These are phyloP conservation scores for Melikaiella ostensackeni DNA, from an alignment of 2,888 invertebrate genomes.

Conservation along the genomic window DNA sequence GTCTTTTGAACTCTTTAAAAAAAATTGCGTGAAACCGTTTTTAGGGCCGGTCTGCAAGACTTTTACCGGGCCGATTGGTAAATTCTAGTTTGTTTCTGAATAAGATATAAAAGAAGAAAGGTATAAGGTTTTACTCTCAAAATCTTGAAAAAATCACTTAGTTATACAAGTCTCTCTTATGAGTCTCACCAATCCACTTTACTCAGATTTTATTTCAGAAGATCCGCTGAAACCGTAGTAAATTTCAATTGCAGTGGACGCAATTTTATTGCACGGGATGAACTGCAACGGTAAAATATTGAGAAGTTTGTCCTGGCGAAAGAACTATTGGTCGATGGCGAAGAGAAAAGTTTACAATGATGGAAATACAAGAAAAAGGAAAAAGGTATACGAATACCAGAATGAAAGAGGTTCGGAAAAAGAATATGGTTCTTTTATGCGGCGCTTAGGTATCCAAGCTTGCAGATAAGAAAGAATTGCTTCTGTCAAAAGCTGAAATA, in stretches of 20 bases:
- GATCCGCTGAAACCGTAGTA: slow-evolving; percentile 39
- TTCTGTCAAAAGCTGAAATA: slow-evolving; percentile 19
- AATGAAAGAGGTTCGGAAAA: slow-evolving; percentile 42
- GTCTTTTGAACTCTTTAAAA: no score
- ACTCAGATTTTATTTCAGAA: slow-evolving; percentile 41
- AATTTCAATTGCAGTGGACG: slow-evolving; percentile 43
- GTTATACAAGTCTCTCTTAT: no score
- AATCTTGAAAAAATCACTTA: no score
- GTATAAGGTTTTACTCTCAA: no score
- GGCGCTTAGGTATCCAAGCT: slow-evolving; percentile 48
- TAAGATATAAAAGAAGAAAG: no score
- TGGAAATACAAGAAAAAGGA: slow-evolving; percentile 33
- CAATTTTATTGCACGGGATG: slow-evolving; percentile 39
- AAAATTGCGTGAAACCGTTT: no score
- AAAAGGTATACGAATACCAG: slow-evolving; percentile 42
- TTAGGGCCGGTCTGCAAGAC: no score
- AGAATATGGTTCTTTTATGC: slow-evolving; percentile 47
- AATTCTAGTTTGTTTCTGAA: no score
- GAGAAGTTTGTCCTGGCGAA: slow-evolving; percentile 44
- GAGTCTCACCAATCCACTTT: background rate
- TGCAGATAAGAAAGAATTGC: slow-evolving; percentile 23
- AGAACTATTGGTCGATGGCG: slow-evolving; percentile 46
- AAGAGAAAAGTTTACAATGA: slow-evolving; percentile 30
- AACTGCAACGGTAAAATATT: slow-evolving; percentile 46
- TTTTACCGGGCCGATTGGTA: no score